phyloP scores from a whole-genome alignment of 2,797 vertebrate genomes.

The Protonibea diacanthus region DNA sequence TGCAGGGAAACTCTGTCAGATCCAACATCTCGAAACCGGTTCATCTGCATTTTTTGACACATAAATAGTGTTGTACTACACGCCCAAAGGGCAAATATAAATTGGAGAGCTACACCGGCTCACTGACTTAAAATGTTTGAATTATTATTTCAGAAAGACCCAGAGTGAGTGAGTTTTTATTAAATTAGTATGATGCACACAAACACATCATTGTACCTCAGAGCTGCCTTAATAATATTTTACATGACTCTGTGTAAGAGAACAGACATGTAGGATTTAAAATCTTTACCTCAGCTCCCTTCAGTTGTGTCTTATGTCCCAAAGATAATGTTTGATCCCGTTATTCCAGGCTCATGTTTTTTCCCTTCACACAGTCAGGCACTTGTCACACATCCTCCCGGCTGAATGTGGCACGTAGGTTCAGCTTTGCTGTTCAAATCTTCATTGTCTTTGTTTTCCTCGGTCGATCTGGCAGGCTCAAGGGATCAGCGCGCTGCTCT shows the following conservation, averaged over 20 bases:
- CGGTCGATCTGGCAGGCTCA: conserved; percentile 54
- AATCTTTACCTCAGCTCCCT: conserved; percentile 57
- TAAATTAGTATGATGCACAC: background rate
- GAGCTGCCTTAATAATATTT: background rate
- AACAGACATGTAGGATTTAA: background rate
- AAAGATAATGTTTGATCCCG: conserved; percentile 12
- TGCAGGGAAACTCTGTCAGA: conserved; percentile 14
- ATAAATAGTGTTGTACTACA: conserved; percentile 17
- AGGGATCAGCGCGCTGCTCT: conserved; percentile 61
- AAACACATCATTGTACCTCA: background rate
- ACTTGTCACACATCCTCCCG: conserved; percentile 42
- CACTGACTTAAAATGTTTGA: background rate
- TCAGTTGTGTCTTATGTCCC: conserved; percentile 25
- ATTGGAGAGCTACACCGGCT: background rate
- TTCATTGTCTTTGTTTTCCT: conserved; percentile 64
- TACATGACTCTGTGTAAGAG: background rate
- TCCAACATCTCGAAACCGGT: conserved; percentile 71
- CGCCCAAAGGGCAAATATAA: conserved; percentile 48
- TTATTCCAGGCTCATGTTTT: conserved; percentile 41
- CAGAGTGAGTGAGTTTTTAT: background rate
- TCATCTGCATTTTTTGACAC: conserved; percentile 71
- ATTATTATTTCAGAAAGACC: background rate
- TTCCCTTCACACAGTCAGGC: conserved; percentile 15
- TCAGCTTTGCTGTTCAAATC: conserved; percentile 45
- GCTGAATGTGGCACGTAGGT: conserved; percentile 25